Conservation (phyloP, 2,113 vertebrate genomes). For the Microtus montanus region DNA sequence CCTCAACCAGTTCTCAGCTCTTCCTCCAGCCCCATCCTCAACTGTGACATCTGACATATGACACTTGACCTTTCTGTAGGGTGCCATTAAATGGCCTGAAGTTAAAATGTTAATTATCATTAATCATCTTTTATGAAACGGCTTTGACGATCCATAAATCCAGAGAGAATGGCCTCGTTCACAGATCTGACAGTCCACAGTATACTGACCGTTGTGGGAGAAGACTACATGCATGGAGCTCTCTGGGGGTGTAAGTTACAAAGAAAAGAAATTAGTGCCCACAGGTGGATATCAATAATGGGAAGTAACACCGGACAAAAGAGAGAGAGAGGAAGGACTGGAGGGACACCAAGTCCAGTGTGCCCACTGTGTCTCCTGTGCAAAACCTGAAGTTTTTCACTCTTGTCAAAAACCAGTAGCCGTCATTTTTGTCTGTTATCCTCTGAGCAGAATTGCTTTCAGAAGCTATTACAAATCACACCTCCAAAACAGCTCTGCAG, state of each 20-base stretch:
- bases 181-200: background rate
- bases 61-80: slow-evolving; percentile 75
- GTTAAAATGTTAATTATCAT: slow-evolving; percentile 79
- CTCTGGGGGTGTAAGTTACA: background rate
- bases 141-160: slow-evolving; percentile 68
- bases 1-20: background rate
- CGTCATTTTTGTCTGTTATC: background rate
- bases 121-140: slow-evolving; percentile 74
- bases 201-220: background rate
- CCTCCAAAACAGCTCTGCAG: background rate
- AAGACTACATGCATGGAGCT: background rate
- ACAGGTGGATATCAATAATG: background rate
- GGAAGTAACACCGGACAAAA: background rate
- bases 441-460: background rate
- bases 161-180: slow-evolving; percentile 48
- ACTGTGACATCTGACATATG: slow-evolving; percentile 65
- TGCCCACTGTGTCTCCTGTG: background rate
- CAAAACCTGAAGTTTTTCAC: background rate
- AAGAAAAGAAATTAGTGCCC: background rate
- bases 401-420: slow-evolving; percentile 26
- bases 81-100: slow-evolving; percentile 68
- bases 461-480: background rate
- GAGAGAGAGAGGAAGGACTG: background rate
- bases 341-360: rapidly evolving
- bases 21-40: slow-evolving; percentile 54